Evolutionary conservation across 2,888 invertebrate genomes (phyloP), one percentile per base, ranked within the genome.

Genomic region (Lypha dubia): DNA sequence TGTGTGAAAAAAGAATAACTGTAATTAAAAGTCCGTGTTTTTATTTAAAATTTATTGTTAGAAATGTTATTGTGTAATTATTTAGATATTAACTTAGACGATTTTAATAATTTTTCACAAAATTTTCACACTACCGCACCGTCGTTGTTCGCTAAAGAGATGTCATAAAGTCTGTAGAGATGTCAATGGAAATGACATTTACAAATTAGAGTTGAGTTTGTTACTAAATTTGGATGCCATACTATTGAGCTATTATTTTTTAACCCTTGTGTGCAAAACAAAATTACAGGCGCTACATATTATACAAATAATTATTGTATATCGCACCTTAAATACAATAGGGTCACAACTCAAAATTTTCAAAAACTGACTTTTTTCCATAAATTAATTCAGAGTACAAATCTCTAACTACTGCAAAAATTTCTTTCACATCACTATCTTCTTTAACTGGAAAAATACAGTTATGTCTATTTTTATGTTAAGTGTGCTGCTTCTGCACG

Each of bases 41-140:
- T 77, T 80, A 67, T 63, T 53, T 22, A 4, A 76, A 73, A 13
- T 75, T 51, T 38, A 46, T 76, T 41, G 49, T 58, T 28, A 44
- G 2, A 62, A 73, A 51, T 63, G 4, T 6, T 68, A 84, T 84
- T 84, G 84, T 81, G 56, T 84, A 80, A 84, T 76, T 84, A 68
- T 51, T 60, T 58, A 22, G 11, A 6, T 62, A 71, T 46, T 79
- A 62, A 75, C 24, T n/a, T 60, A 22, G 11, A 70, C 73, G 63
- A 44, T 68, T 70, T 20, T 32, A 9, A 41, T 28, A 58, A n/a
- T 13, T 53, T 67, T 46, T 74, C 15, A 22, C 71, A 24, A 71
- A 84, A 67, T 60, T 75, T 65, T 51, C 38, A 56, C 68, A 41
- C 41, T 9, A 77, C 68, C 83, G 77, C 75, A 81, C 82, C 84